Evolutionary conservation across 2,888 invertebrate species (phyloP).

Genomic region (Andrena fulva): DNA sequence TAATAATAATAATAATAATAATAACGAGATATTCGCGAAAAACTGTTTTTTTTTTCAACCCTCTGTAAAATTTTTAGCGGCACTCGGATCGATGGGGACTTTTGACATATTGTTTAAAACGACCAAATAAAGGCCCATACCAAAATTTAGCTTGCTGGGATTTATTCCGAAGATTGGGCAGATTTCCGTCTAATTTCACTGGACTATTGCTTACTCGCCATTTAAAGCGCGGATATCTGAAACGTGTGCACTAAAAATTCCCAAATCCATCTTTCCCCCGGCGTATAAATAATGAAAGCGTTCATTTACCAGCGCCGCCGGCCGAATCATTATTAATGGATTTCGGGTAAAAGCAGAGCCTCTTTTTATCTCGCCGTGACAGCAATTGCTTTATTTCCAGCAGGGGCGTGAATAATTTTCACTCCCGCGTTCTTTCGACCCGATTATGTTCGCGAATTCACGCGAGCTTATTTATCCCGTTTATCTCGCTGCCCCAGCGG

Average conservation of each 20-base stretch:
- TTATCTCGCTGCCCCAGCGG: neutral
- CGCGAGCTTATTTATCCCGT: conserved; percentile 7
- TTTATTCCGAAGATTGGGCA: too few relatives aligned
- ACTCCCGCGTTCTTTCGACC: conserved; percentile 24
- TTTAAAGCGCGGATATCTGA: neutral
- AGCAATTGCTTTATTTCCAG: conserved; percentile 46
- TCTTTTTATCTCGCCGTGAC: conserved; percentile 31
- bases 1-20: too few relatives aligned
- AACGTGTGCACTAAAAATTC: conserved; percentile 11
- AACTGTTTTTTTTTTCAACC: too few relatives aligned
- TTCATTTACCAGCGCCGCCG: conserved; percentile 34
- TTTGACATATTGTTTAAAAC: too few relatives aligned
- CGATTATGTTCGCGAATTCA: conserved; percentile 9
- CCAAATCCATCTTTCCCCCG: conserved; percentile 15
- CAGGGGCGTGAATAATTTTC: conserved; percentile 43
- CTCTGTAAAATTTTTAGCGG: too few relatives aligned
- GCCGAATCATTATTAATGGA: conserved; percentile 50
- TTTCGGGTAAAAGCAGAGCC: conserved; percentile 38
- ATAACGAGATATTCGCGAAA: too few relatives aligned
- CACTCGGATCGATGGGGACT: too few relatives aligned
- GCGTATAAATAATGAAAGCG: conserved; percentile 51
- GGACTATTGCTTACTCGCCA: too few relatives aligned
- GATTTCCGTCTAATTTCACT: too few relatives aligned
- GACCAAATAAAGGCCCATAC: too few relatives aligned
- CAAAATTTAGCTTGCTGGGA: too few relatives aligned